Evolutionary conservation across 2,797 vertebrate species (phyloP).

Genomic region (Podarcis siculus): DNA sequence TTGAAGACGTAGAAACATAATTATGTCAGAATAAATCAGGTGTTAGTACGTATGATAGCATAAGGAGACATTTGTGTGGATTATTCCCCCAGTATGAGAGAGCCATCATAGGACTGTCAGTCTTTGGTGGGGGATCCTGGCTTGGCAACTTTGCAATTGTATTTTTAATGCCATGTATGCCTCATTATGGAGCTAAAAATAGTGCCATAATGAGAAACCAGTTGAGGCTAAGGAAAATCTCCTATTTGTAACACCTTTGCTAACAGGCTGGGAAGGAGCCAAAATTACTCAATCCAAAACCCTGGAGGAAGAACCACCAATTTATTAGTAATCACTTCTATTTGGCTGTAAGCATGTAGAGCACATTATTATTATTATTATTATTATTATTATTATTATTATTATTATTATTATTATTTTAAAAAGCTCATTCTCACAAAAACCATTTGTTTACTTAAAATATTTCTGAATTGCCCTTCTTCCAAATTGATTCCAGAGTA

Average conservation of each 20-base stretch:
- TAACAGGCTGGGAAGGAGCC: constrained; percentile 20
- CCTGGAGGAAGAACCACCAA: not conserved
- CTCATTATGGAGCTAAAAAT: constrained; percentile 23
- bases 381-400: too few relatives aligned
- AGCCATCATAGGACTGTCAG: not conserved
- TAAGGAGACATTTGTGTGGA: not conserved
- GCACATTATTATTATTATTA: not conserved
- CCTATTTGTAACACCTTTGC: constrained; percentile 25
- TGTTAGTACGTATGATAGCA: not conserved
- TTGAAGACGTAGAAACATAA: not conserved
- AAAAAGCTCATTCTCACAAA: not conserved
- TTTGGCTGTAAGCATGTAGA: not conserved
- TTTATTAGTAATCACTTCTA: constrained; percentile 10
- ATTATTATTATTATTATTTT: not conserved
- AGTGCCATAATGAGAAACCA: constrained; percentile 4
- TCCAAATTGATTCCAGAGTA: too few relatives aligned
- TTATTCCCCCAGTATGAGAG: not conserved
- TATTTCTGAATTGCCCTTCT: not conserved
- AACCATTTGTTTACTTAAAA: not conserved
- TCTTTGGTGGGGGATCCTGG: not conserved
- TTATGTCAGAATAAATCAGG: not conserved
- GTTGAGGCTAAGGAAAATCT: not conserved
- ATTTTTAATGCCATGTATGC: not conserved
- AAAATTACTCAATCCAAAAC: constrained; percentile 7
- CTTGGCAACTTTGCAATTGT: constrained; percentile 6